These are phyloP conservation scores for Incurvaria masculella DNA, from an alignment of 2,888 invertebrate genomes.

Conservation along the genomic window DNA sequence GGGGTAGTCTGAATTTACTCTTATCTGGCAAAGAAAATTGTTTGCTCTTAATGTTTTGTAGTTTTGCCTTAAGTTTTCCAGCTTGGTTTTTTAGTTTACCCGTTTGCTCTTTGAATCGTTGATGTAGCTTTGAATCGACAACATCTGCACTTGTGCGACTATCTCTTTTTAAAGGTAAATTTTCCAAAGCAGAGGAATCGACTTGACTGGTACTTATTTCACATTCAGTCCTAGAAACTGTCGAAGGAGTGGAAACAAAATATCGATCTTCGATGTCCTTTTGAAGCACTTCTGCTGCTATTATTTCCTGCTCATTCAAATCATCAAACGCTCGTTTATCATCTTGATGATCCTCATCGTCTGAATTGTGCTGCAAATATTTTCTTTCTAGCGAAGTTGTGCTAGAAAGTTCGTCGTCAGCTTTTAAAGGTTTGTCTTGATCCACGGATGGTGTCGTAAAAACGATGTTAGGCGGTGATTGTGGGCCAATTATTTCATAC, in stretches of 20 bases:
- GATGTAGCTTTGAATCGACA: slow-evolving; percentile 59
- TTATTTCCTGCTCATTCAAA: slow-evolving; percentile 29
- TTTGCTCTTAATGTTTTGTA: slow-evolving; percentile 61
- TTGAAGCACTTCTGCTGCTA: slow-evolving; percentile 55
- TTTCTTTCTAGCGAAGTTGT: slow-evolving; percentile 48
- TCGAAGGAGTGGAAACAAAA: slow-evolving; percentile 56
- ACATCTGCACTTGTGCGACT: slow-evolving; percentile 47
- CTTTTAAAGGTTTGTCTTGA: slow-evolving; percentile 37
- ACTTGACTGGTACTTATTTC: slow-evolving; percentile 67
- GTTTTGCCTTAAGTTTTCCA: slow-evolving; percentile 65
- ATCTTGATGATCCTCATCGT: slow-evolving; percentile 40
- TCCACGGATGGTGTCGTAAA: slow-evolving; percentile 35
- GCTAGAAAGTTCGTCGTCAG: slow-evolving; percentile 51
- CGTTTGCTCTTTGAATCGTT: slow-evolving; percentile 66
- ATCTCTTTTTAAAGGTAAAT: slow-evolving; percentile 57
- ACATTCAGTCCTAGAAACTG: slow-evolving; percentile 60
- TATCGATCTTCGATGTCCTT: slow-evolving; percentile 62
- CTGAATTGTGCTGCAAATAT: slow-evolving; percentile 48
- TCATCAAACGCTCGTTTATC: slow-evolving; percentile 31
- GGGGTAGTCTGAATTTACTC: slow-evolving; percentile 31
- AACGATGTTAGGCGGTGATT: slow-evolving; percentile 52
- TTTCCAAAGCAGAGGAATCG: slow-evolving; percentile 64
- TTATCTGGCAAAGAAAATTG: slow-evolving; percentile 39
- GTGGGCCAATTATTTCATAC: slow-evolving; percentile 87
- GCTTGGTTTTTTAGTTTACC: slow-evolving; percentile 69